Base-by-base conservation (phyloP, 2,797 vertebrate genomes). In the Sebastes iracundus region DNA sequence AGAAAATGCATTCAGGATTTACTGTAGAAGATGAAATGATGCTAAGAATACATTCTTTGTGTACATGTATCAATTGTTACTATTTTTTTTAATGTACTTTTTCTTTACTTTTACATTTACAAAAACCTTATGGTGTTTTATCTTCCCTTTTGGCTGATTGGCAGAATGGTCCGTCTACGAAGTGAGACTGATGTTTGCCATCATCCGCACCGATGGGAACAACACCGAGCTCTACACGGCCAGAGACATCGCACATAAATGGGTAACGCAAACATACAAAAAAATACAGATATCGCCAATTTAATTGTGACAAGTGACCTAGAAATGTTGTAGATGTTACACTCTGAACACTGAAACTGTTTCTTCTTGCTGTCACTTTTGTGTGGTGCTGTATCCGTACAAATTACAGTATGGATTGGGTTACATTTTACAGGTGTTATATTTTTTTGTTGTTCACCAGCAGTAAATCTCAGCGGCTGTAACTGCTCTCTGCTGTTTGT, bases 161-260 rank as follows among this genome's bases (percentile, higher is more conserved):
- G 14, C 84, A 96, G 96, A 69, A 14, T 96, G 95, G 95, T 91
- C 93, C 23, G 8, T 73, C 49, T 96, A 94, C 27, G 73, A 93
- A 75, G 83, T 95, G 16, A 85, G 46, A 25, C 16, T 95, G 66
- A 63, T 11, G 7, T 78, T 96, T 62, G 2, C 0, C 9, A 94
- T 96, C 75, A 4, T 30, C 4, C 35, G 83, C 14, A 2, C 2
- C 0, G 85, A 95, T 8, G 80, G 58, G 11, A 84, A 88, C 14
- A 64, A 68, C 69, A 92, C 79, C 0, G 87, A 90, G 33, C 12
- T 6, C 27, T 81, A 88, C 77, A 77, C 23, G 1, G 95, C 92
- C 82, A 86, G 66, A 88, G 87, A 93, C 10, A 65, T 94, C 7
- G 90, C 92, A 42, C 85, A 79, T n/a, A 55, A 20, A 13, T 96